Evolutionary conservation across 2,797 vertebrate species (phyloP), one percentile per base, ranked within the genome.

Genomic region (Myotis myotis): DNA sequence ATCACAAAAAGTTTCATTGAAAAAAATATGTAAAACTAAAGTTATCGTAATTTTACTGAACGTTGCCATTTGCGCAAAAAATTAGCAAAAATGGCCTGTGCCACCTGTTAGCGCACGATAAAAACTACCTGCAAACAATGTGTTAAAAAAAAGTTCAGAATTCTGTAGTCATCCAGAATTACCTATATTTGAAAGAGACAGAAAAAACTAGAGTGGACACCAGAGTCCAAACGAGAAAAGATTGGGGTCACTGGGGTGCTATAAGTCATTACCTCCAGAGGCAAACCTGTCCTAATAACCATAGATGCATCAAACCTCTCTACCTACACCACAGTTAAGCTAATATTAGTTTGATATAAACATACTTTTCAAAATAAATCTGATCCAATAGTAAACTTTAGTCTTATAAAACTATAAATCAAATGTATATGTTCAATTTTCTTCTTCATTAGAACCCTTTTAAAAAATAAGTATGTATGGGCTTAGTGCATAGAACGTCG

Each of bases 361-460:
- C 33, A 28, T 68, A 75, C 30, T 64, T 71, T 85, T 89, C 68
- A 95, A 78, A 82, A 82, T 70, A 87, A 95, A 89, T n/a, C 8
- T 95, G 49, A 89, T 22, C 12, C 44, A 82, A 83, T 8, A 81
- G 11, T 68, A 93, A 94, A 80, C 0, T 33, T 60, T 5, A 87
- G 33, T 55, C 30, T 94, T 53, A 89, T 41, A 55, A 87, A 94
- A 86, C n/a, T 82, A 84, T 82, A 92, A 91, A 74, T 75, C 38
- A 84, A 92, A 95, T 55, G 8, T n/a, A 0, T 55, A 79, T 75
- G 10, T 49, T 83, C 11, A 57, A 64, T 85, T 88, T 87, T 89
- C 60, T 80, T 92, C 53, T 89, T 87, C 8, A 84, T 41, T 64
- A 85, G 17, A 82, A 19, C 12, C 41, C 20, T 93, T 86, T 85